Conservation (phyloP, 1,140 invertebrate species). For the Pemphigus obesinymphae region DNA sequence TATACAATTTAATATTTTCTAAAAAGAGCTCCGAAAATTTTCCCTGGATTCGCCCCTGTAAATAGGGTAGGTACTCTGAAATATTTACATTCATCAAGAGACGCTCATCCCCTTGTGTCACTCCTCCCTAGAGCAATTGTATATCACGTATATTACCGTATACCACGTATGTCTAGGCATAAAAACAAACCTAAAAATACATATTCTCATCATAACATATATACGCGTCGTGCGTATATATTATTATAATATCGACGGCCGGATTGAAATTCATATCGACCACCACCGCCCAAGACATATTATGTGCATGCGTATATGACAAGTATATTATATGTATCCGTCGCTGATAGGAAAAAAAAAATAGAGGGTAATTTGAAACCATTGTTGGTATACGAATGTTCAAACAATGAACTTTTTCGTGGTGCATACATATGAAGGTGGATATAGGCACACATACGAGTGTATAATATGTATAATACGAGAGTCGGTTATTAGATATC, state of each 20-base stretch:
- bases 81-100: no score
- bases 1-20: no score
- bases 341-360: background rate
- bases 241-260: no score
- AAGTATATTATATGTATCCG: background rate
- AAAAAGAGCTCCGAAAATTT: no score
- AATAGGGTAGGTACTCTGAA: no score
- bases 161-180: no score
- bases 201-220: no score
- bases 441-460: background rate
- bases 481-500: slow-evolving; percentile 19
- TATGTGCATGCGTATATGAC: background rate
- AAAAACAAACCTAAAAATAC: no score
- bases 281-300: background rate
- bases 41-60: no score
- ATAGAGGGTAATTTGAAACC: slow-evolving; percentile 28
- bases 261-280: background rate
- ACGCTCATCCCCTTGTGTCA: no score
- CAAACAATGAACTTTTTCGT: slow-evolving; percentile 34
- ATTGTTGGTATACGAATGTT: slow-evolving; percentile 23
- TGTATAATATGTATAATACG: background rate
- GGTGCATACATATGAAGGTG: background rate
- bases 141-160: no score
- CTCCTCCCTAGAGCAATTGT: no score
- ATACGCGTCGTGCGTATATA: background rate